A percentile compares a stretch with the other conserved stretches of the same genome.
Conservation (phyloP, 2,888 invertebrate species). For the Aproaerema taeniolella region DNA sequence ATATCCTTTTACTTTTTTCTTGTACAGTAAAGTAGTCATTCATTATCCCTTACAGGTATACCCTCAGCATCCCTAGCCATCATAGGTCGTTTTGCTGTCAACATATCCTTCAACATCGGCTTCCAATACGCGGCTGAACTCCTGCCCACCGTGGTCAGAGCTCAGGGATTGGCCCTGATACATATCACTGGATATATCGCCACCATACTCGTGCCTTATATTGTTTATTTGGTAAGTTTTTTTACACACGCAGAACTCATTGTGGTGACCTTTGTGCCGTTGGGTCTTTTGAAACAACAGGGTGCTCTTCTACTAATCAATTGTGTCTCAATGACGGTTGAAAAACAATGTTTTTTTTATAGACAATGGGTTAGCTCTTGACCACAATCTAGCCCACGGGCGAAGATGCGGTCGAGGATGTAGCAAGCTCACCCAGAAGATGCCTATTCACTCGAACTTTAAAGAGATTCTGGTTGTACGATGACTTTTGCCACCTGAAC, state of each 20-base stretch:
- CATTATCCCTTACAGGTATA: no score
- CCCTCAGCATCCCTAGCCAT: slow-evolving; percentile 87
- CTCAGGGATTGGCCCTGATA: slow-evolving; percentile 89
- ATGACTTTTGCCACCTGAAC: no score
- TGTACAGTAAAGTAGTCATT: no score
- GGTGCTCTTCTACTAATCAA: no score
- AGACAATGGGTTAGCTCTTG: no score
- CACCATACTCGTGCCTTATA: slow-evolving; percentile 88
- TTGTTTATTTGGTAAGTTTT: slow-evolving; percentile 86
- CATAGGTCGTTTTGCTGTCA: slow-evolving; percentile 88
- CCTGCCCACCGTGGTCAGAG: slow-evolving; percentile 89
- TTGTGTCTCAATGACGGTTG: no score
- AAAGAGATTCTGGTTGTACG: no score
- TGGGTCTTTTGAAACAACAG: no score
- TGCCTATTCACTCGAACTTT: no score
- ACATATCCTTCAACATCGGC: slow-evolving; percentile 92
- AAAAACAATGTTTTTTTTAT: neutral
- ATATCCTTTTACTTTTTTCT: no score
- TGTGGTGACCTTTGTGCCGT: no score
- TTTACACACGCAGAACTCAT: neutral
- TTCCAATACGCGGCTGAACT: slow-evolving; percentile 92
- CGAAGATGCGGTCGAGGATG: neutral
- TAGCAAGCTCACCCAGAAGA: neutral
- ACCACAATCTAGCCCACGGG: no score
- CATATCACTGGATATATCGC: slow-evolving; percentile 91